Base-by-base conservation (phyloP, 2,113 vertebrate genomes). In the Ibidorhyncha struthersii region DNA sequence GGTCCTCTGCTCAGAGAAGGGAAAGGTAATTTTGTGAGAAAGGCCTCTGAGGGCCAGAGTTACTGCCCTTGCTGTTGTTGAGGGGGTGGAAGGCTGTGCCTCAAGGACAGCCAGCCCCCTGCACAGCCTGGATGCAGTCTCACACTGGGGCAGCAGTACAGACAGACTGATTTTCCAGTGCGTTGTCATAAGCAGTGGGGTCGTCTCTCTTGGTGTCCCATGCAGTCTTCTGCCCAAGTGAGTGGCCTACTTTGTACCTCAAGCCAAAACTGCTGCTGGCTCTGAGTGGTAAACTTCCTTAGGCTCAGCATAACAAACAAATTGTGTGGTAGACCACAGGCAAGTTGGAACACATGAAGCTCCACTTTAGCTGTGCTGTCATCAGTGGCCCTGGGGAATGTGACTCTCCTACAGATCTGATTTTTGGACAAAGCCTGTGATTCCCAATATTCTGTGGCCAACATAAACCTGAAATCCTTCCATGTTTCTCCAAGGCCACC, bases 281-380 rank as follows among this genome's bases (percentile, higher is more conserved):
- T 81, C 43, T 0, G 3, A 18, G 52, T 23, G 27, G 23, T 32
- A 13, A 82, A 3, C 29, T 22, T 61, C 70, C 41, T 56, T 12
- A 43, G 55, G 56, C 83, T 86, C 83, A 85, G 65, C 61, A 79
- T 4, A 73, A 26, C 81, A 36, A 81, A 84, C 69, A 93, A 96
- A 95, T 76, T 77, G 77, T 93, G 83, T 59, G 94, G 94, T 66
- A 94, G 61, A 93, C 95, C 93, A 88, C 96, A 93, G 66, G 53
- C 43, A 70, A 80, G 61, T 2, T 62, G 89, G 83, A 86, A 58
- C 45, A 84, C 45, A 83, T 55, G 70, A 29, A 77, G 52, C 49
- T 89, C 18, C 49, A 4, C 76, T 91, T 40, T n/a, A 76, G 80
- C 73, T 45, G 34, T n/a, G 94, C 40, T 92, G 80, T 76, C 92